Evolutionary conservation across 1,140 invertebrate genomes (phyloP), one percentile per base, ranked within the genome.

Genomic region (Akabosia matsudoensis): DNA sequence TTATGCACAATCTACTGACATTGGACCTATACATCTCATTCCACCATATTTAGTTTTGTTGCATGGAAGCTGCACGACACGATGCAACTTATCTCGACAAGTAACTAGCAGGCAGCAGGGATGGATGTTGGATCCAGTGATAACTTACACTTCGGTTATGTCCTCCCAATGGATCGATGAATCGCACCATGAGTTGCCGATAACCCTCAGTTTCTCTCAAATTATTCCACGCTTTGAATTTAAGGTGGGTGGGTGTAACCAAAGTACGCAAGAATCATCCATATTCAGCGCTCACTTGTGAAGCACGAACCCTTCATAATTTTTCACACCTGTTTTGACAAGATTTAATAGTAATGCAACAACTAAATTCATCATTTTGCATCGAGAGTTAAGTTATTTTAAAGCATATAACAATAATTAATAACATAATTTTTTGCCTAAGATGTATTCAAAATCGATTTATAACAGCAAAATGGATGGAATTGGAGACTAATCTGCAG

Each of bases 251-350:
- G 37, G 7, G 37, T 18, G 37, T 45, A 45, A 18, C 18, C 7
- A 18, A 10, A 45, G 37, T 45, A 45, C 37, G 7, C 37, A n/a
- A n/a, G n/a, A n/a, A n/a, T n/a, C n/a, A n/a, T n/a, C n/a, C n/a
- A n/a, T n/a, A n/a, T n/a, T n/a, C n/a, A n/a, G n/a, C n/a, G n/a
- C n/a, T n/a, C n/a, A n/a, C n/a, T n/a, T n/a, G n/a, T n/a, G n/a
- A n/a, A n/a, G n/a, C n/a, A n/a, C n/a, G n/a, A n/a, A n/a, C n/a
- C n/a, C n/a, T n/a, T n/a, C n/a, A n/a, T n/a, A n/a, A n/a, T n/a
- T n/a, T 67, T 67, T 67, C 28, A 61, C 24, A 67, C 61, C 61
- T 67, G 61, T 67, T 67, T 67, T 67, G 26, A 67, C 61, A 67
- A 67, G 61, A 67, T 67, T 67, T 67, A 2, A 67, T 67, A 67